Evolutionary conservation across 2,113 vertebrate genomes (phyloP).

Genomic region (Ophiodon elongatus): DNA sequence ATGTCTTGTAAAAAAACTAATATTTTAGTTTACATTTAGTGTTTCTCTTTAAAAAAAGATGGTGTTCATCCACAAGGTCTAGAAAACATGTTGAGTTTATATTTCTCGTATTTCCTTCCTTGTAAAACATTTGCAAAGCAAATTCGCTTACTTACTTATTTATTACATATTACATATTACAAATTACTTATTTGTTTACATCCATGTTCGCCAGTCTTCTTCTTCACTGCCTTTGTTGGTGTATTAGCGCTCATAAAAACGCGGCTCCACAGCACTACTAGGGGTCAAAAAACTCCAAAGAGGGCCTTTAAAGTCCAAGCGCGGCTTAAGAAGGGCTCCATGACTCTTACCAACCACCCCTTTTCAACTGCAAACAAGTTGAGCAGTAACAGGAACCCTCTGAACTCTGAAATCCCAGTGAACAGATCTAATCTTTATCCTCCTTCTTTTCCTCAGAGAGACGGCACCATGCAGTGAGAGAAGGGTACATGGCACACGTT

Average conservation of each 20-base stretch:
- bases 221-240: not conserved
- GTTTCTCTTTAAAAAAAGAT: not conserved
- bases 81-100: not conserved
- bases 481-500: constrained; percentile 13
- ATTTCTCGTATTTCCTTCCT: not conserved
- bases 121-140: not conserved
- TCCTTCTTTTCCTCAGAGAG: not conserved
- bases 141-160: not conserved
- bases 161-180: not conserved
- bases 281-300: not conserved
- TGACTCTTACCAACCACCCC: not conserved
- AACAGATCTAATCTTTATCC: not conserved
- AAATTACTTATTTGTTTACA: not conserved
- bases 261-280: not conserved
- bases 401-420: constrained; percentile 19
- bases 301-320: not conserved
- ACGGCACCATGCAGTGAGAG: constrained; percentile 58
- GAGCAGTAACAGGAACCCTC: not conserved
- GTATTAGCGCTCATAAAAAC: not conserved
- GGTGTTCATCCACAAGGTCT: not conserved
- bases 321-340: not conserved
- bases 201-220: not conserved
- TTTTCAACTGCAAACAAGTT: not conserved
- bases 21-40: not conserved
- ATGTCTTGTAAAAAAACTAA: too few species aligned